Evolutionary conservation across 1,140 invertebrate species (phyloP), one percentile per base, ranked within the genome.

Genomic region (Atta colombica): DNA sequence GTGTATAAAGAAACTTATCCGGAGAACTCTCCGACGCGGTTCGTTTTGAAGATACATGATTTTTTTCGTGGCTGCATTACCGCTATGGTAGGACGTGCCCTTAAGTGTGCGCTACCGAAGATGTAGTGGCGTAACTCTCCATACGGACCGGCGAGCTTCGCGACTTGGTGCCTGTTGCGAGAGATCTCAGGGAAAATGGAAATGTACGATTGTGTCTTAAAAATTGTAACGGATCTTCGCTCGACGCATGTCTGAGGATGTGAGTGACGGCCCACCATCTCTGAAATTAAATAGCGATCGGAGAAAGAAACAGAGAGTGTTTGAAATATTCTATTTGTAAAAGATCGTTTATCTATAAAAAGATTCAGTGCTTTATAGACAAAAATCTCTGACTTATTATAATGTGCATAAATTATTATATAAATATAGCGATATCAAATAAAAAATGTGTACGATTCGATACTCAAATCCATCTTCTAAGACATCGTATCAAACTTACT

Each of bases 1-100:
- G 85, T 92, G 45, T 92, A 88, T 85, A 87, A 92, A 89, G 88
- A 92, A 91, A 91, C 91, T 89, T 87, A 92, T 91, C 86, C 28
- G 55, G 18, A 74, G 65, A 66, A 51, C 71, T 84, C 63, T 78
- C 69, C 71, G 63, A 39, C 80, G 14, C 87, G 66, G 12, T 71
- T 78, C 85, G 84, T 90, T 92, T 93, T 92, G 86, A 92, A 84
- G 77, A 85, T 75, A 91, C 88, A 90, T 72, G 89, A 89, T 92
- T 91, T 90, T 92, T 92, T 92, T 90, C 90, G 77, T 25, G 21
- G 10, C 53, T 61, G 51, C n/a, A 49, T 66, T 89, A 84, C 85
- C 87, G 78, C 86, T 81, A 91, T 81, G 85, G 89, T 61, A 77
- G 86, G 65, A 65, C 77, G 77, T 88, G 87, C 71, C 90, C 89